Base-by-base conservation (phyloP, 2,113 vertebrate species). In the Hippocampus guttulatus region DNA sequence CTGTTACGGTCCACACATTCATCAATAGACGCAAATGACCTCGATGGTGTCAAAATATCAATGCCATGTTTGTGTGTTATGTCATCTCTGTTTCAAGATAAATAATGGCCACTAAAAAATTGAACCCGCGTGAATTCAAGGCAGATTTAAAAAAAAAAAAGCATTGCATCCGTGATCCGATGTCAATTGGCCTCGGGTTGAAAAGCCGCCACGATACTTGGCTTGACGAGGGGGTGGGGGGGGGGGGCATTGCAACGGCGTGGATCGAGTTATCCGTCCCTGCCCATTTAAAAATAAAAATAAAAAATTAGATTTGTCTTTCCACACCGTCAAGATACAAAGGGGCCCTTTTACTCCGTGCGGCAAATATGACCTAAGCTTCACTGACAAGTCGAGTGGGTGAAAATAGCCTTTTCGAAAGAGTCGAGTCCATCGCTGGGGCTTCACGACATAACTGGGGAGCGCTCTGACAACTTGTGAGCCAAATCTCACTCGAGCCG, bases 371-470 rank as follows among this genome's bases (percentile, higher is more conserved):
- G 75, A 82, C 76, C 73, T 82, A 69, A 80, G 70, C 68, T 67
- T 52, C 54, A 67, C 71, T 73, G 80, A 80, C 79, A 81, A 60
- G 57, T 57, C 55, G 75, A 79, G 70, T 72, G 75, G 75, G 62
- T 68, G 70, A 74, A 80, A 73, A 69, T 14, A 43, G 62, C 21
- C 21, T 60, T 71, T 64, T 16, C 75, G 65, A 81, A 47, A 6
- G 60, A 79, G 71, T 81, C 73, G 80, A 76, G 64, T 74, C 62
- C 1, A 79, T 77, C 78, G 30, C 68, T 71, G 69, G 65, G 74
- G 68, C 82, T 80, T 81, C 77, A 70, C 65, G 75, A 68, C 60
- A 68, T 71, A 74, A 71, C 86, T 76, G 61, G 69, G 65, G 64
- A 73, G 30, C 73, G 45, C 64, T 47, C 41, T 57, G 68, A 64